Evolutionary conservation across 2,797 vertebrate species (phyloP).

Genomic region (Phrynocephalus guinanensis): DNA sequence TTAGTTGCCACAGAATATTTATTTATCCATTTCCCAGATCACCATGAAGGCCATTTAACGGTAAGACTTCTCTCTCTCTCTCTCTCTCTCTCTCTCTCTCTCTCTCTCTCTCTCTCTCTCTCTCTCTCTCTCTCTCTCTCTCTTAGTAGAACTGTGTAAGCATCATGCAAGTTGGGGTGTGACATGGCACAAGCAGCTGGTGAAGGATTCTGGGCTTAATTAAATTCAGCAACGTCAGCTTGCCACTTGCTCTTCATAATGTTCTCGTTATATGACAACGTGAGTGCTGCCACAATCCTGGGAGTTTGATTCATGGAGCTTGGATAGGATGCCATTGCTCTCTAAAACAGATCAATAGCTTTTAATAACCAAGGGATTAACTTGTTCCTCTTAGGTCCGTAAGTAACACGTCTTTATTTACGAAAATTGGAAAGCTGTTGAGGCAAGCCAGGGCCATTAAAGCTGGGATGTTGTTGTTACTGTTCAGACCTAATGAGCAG

Average conservation of each 20-base stretch:
- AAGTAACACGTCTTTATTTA: constrained; percentile 51
- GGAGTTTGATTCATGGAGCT: constrained; percentile 59
- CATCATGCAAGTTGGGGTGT: constrained; percentile 25
- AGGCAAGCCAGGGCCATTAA: neutral
- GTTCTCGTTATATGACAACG: constrained; percentile 70
- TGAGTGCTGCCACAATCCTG: constrained; percentile 42
- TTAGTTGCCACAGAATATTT: constrained; percentile 97
- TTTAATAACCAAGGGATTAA: constrained; percentile 43
- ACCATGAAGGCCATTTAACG: constrained; percentile 97
- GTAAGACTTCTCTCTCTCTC: constrained; percentile 79
- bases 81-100: neutral
- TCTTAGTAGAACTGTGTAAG: constrained; percentile 43
- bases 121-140: constrained; percentile 47
- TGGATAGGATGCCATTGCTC: constrained; percentile 49
- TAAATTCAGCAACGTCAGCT: constrained; percentile 60
- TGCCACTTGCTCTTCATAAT: constrained; percentile 54
- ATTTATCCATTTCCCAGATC: constrained; percentile 98
- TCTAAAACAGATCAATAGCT: constrained; percentile 63
- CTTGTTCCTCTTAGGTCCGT: constrained; percentile 16
- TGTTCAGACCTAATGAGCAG: constrained; percentile 13
- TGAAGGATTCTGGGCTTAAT: constrained; percentile 58
- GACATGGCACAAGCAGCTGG: constrained; percentile 36
- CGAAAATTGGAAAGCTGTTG: constrained; percentile 13
- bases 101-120: constrained; percentile 44
- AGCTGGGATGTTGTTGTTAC: neutral